Evolutionary conservation across 1,140 invertebrate genomes (phyloP).

Genomic region (Coptotermes formosanus): DNA sequence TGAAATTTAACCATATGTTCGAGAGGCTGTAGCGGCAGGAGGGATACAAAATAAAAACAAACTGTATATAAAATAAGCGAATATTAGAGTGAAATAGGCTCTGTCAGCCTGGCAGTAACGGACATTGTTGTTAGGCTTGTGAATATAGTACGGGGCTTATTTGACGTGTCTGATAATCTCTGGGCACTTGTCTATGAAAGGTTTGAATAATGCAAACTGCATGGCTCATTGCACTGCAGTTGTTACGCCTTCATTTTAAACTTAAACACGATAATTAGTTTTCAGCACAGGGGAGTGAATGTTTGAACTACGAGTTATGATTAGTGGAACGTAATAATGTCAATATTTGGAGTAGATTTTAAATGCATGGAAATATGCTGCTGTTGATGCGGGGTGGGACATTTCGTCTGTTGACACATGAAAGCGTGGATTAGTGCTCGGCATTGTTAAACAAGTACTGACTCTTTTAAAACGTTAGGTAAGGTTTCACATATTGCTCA

Average conservation of each 20-base stretch:
- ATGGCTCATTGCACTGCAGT: not conserved
- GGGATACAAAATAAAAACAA: not conserved
- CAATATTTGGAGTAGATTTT: slow-evolving; percentile 19
- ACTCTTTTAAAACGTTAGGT: not conserved
- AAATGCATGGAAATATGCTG: slow-evolving; percentile 16
- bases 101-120: not conserved
- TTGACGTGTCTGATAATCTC: not conserved
- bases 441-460: not conserved
- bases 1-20: not conserved
- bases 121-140: not conserved
- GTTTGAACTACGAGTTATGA: slow-evolving; percentile 7
- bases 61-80: not conserved
- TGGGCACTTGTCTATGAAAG: not conserved
- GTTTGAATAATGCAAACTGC: not conserved
- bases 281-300: not conserved
- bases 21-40: not conserved
- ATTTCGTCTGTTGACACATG: slow-evolving; percentile 1
- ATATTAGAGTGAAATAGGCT: not conserved
- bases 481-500: not conserved
- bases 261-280: slow-evolving; percentile 14
- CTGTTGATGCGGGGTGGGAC: not conserved
- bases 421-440: not conserved
- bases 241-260: slow-evolving; percentile 6
- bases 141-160: not conserved
- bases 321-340: slow-evolving; percentile 12